Evolutionary conservation across 2,888 invertebrate species (phyloP).

Genomic region (Alcis repandata): DNA sequence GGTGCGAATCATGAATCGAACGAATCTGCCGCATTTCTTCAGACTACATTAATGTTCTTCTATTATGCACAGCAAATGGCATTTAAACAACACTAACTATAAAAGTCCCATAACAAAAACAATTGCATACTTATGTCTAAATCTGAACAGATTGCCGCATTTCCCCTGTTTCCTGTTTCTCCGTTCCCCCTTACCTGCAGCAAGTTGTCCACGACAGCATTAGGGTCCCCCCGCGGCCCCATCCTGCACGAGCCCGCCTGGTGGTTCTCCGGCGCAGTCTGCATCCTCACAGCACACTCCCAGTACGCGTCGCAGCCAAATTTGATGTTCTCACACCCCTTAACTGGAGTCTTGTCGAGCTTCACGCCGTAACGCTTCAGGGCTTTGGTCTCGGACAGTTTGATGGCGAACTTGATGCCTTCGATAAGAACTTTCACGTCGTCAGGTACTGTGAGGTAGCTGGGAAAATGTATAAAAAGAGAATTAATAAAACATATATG

Average conservation of each 20-base stretch:
- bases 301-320: slow-evolving; percentile 93
- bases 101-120: background rate
- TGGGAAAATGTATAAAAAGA: slow-evolving; percentile 50
- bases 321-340: slow-evolving; percentile 90
- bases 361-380: slow-evolving; percentile 89
- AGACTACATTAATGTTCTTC: too few relatives aligned
- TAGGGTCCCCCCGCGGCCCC: slow-evolving; percentile 90
- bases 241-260: slow-evolving; percentile 94
- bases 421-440: slow-evolving; percentile 93
- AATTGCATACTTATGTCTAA: too few relatives aligned
- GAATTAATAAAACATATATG: background rate
- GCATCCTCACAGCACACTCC: slow-evolving; percentile 91
- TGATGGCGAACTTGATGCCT: slow-evolving; percentile 93
- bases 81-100: too few relatives aligned
- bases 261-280: slow-evolving; percentile 94
- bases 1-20: too few relatives aligned
- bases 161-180: background rate
- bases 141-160: background rate
- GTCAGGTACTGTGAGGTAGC: slow-evolving; percentile 90
- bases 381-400: slow-evolving; percentile 89
- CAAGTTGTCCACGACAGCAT: slow-evolving; percentile 91
- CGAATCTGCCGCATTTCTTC: too few relatives aligned
- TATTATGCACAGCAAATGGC: too few relatives aligned
- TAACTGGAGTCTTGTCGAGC: slow-evolving; percentile 90
- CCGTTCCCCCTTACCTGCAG: slow-evolving; percentile 74